Evolutionary conservation across 64 coral and sea anemone species (phyloP).

Genomic region (Montipora efflorescens): DNA sequence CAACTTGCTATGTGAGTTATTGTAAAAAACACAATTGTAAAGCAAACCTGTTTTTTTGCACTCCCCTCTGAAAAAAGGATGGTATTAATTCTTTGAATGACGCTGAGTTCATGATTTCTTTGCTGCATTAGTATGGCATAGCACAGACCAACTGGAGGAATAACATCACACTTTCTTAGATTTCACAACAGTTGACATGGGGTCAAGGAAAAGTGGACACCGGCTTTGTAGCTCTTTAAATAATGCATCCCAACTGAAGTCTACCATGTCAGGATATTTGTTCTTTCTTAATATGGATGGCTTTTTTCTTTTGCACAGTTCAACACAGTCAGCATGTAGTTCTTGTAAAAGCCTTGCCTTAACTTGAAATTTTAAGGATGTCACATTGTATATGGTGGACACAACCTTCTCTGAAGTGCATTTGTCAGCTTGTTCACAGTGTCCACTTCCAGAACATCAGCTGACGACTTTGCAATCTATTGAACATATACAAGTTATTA

Average conservation of each 20-base stretch:
- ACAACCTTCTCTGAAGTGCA: slow-evolving; percentile 52
- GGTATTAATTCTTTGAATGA: slow-evolving; percentile 75
- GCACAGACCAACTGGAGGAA: slow-evolving; percentile 23
- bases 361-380: slow-evolving; percentile 18
- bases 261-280: too few species aligned
- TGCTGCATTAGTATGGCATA: slow-evolving; percentile 67
- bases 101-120: slow-evolving; percentile 72
- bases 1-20: too few species aligned
- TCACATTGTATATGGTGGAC: slow-evolving; percentile 16
- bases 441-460: neutral
- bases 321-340: too few species aligned
- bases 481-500: neutral
- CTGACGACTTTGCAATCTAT: neutral
- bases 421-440: neutral
- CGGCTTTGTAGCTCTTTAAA: too few species aligned
- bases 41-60: slow-evolving; percentile 70
- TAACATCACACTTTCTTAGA: neutral
- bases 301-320: too few species aligned
- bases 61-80: slow-evolving; percentile 60
- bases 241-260: too few species aligned
- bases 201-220: too few species aligned
- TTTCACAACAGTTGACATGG: too few species aligned
- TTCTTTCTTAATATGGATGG: too few species aligned
- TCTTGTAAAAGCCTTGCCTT: too few species aligned
- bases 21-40: too few species aligned